Evolutionary conservation across 2,113 vertebrate genomes (phyloP), one percentile per base, ranked within the genome.

Genomic region (Cynocephalus volans): DNA sequence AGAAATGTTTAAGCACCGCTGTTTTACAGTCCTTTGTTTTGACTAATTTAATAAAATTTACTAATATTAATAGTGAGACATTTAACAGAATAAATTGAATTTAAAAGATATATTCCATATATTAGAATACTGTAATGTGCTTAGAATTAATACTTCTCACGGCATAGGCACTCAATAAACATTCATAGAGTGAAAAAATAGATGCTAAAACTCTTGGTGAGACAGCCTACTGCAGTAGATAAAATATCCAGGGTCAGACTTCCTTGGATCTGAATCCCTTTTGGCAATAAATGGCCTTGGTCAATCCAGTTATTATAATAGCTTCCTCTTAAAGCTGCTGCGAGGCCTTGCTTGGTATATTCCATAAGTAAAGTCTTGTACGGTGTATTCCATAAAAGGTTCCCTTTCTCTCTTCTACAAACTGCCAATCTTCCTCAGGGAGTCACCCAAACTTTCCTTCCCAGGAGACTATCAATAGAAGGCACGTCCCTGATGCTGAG

Each of bases 371-470:
- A 94, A 90, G 14, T 75, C 15, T 75, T 67, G 3, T 14, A 64
- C 19, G 58, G 14, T 12, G 8, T 45, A 62, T 67, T 86, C 50
- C 65, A 31, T 77, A 94, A 97, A 80, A 54, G 18, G 26, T 95
- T 95, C 11, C 70, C 26, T 83, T 79, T 60, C 26, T 62, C 73
- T 58, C 19, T 96, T 41, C 21, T 90, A 95, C 81, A 73, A 87
- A 90, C n/a, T 85, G 36, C 18, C n/a, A 88, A 14, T 28, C 36
- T 94, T 94, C 64, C 69, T 83, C 65, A 76, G n/a, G 28, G 64
- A 92, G 52, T 92, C n/a, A 92, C 31, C 58, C 26, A 48, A 94
- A 93, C 36, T 36, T 96, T 62, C 65, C 48, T 94, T 94, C 56
- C 56, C 50, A 50, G 17, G 69, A 56, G 8, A 88, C 13, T 56